Evolutionary conservation across 2,888 invertebrate genomes (phyloP).

Genomic region (Calephelis perditalis): DNA sequence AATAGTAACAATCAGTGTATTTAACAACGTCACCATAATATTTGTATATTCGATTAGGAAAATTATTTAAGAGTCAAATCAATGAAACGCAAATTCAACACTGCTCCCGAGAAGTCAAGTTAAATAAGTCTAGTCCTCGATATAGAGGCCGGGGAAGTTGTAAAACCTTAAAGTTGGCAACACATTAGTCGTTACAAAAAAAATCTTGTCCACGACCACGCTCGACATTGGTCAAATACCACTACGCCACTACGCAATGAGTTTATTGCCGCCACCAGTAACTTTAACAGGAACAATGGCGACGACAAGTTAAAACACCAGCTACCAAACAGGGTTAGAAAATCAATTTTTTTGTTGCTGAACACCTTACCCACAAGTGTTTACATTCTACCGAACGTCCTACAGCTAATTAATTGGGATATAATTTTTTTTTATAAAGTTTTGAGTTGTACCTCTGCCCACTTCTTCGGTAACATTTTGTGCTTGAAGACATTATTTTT

Average conservation of each 20-base stretch:
- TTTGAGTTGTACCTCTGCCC: too few species aligned
- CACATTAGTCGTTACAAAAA: too few species aligned
- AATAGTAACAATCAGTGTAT: too few species aligned
- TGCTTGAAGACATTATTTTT: too few species aligned
- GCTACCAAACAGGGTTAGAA: too few species aligned
- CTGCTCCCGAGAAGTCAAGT: constrained; percentile 28
- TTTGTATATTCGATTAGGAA: constrained; percentile 15
- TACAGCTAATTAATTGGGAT: not conserved
- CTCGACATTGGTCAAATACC: constrained; percentile 27
- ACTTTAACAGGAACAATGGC: constrained; percentile 21
- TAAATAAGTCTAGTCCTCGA: constrained; percentile 14
- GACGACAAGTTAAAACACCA: constrained; percentile 18
- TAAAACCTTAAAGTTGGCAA: too few species aligned
- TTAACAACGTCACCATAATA: too few species aligned
- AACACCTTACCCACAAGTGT: too few species aligned
- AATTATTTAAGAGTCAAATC: constrained; percentile 19
- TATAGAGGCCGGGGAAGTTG: too few species aligned
- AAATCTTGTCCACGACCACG: constrained; percentile 19
- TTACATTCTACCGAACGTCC: too few species aligned
- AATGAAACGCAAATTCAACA: constrained; percentile 25
- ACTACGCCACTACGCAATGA: constrained; percentile 21
- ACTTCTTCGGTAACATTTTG: too few species aligned
- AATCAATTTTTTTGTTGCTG: too few species aligned
- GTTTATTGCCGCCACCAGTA: constrained; percentile 22
- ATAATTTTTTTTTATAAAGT: not conserved